Evolutionary conservation across 2,888 invertebrate genomes (phyloP).

Genomic region (Philereme transversata): DNA sequence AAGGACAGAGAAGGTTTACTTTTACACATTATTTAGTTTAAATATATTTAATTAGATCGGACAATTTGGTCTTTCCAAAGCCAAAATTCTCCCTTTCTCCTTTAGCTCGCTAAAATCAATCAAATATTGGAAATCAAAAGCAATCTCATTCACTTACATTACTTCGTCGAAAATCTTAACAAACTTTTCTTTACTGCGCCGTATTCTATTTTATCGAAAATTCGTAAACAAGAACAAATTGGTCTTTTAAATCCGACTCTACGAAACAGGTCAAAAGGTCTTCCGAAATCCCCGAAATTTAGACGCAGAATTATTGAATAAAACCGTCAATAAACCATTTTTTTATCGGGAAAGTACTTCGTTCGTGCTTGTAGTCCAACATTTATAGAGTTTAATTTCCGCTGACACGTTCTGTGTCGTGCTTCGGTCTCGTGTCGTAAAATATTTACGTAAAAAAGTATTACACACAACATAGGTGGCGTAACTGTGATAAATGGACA

Average conservation of each 20-base stretch:
- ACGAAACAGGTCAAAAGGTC: constrained; percentile 4
- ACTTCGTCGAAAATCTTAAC: not conserved
- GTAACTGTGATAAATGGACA: constrained; percentile 42
- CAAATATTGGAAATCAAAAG: constrained; percentile 17
- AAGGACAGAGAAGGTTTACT: not conserved
- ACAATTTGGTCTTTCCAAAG: constrained; percentile 9
- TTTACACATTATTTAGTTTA: not conserved
- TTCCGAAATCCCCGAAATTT: constrained; percentile 1
- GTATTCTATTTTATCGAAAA: constrained; percentile 3
- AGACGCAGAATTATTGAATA: constrained; percentile 15
- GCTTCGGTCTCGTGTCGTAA: constrained; percentile 35
- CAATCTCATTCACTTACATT: constrained; percentile 4
- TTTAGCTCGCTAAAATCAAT: constrained; percentile 4
- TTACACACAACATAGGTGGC: constrained; percentile 39
- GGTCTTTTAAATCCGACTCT: not conserved
- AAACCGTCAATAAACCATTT: constrained; percentile 23
- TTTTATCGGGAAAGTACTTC: constrained; percentile 30
- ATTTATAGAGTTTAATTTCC: constrained; percentile 46
- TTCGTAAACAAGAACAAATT: constrained; percentile 5
- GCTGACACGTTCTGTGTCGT: constrained; percentile 39
- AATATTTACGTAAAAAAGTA: constrained; percentile 42
- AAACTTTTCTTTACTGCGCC: constrained; percentile 4
- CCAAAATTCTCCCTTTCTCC: constrained; percentile 3
- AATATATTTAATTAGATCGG: not conserved
- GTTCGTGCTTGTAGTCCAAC: constrained; percentile 29